Base-by-base conservation (phyloP, 2,888 invertebrate genomes). In the Portevinia maculata region DNA sequence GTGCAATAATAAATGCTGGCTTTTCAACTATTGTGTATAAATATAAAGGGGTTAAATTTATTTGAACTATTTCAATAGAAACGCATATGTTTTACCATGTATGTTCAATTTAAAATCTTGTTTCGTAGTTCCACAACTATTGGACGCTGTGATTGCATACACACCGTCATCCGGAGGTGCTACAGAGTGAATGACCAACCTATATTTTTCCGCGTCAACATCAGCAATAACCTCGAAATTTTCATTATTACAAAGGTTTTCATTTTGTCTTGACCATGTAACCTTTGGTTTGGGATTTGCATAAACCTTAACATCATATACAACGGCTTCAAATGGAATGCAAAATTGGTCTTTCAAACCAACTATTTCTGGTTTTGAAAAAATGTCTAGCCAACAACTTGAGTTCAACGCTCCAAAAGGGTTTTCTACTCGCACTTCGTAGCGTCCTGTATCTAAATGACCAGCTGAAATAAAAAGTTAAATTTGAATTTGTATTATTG, bases 261-360 rank as follows among this genome's bases (percentile, higher is more conserved):
- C 90, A 74, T 88, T 89, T 13, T 89, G 89, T 7, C 89, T 86
- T 0, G 89, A 90, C 98, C 98, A 99, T 86, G 95, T 93, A 1
- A 99, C 94, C 85, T 95, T 95, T 1, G 99, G 97, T 84, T 95
- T 93, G 0, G 99, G 99, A 90, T 97, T 97, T 21, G 98, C 97
- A 86, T 94, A 94, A 1, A 99, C 94, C 44, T 95, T 93, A 34
- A 95, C 96, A 86, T 95, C 94, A 89, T 99, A 95, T 79, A 94
- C 93, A 21, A 95, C 94, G 28, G 94, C 93, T 86, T 96, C 95
- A 65, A 94, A 96, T 0, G 97, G 96, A 75, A 94, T 93, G 1
- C 94, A 94, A 21, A 92, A 93, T 48, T 94, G 92, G 88, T 96
- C 96, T 85, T 93, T 93, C 52, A 96, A 92, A 0, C 94, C 94